Evolutionary conservation across 1,140 invertebrate genomes (phyloP).

Genomic region (Centruroides vittatus): DNA sequence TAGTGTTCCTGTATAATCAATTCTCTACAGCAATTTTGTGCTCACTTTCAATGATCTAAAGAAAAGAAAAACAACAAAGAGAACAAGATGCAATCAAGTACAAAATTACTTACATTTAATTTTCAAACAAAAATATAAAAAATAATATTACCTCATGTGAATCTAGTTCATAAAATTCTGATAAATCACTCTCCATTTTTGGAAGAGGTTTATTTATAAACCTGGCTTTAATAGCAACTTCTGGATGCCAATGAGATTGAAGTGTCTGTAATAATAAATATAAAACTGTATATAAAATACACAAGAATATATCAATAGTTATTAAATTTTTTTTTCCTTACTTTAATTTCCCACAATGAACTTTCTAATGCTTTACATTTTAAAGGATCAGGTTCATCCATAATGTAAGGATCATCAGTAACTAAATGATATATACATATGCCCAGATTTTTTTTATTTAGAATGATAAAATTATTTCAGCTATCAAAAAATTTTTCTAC

Average conservation of each 20-base stretch:
- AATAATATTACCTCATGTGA: too few species aligned
- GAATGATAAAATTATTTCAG: neutral
- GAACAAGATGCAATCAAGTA: too few species aligned
- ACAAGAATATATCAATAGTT: too few species aligned
- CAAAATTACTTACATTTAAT: too few species aligned
- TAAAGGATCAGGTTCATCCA: conserved; percentile 59
- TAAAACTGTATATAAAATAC: neutral
- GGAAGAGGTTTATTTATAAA: conserved; percentile 52
- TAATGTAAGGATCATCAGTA: conserved; percentile 57
- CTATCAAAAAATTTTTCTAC: neutral
- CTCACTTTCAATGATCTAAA: too few species aligned
- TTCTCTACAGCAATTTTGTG: too few species aligned
- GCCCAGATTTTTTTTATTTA: neutral
- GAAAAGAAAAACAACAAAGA: too few species aligned
- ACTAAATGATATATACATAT: neutral
- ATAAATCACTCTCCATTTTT: conserved; percentile 36
- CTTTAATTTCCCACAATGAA: conserved; percentile 78
- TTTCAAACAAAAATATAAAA: too few species aligned
- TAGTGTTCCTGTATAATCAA: too few species aligned
- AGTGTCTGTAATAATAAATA: conserved; percentile 31
- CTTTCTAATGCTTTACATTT: conserved; percentile 66
- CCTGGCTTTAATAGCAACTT: conserved; percentile 46
- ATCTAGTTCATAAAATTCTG: too few species aligned
- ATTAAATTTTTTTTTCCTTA: conserved; percentile 6
- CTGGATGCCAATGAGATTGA: conserved; percentile 58